Evolutionary conservation across 2,113 vertebrate species (phyloP), one percentile per base, ranked within the genome.

Genomic region (Oncorhynchus clarkii): DNA sequence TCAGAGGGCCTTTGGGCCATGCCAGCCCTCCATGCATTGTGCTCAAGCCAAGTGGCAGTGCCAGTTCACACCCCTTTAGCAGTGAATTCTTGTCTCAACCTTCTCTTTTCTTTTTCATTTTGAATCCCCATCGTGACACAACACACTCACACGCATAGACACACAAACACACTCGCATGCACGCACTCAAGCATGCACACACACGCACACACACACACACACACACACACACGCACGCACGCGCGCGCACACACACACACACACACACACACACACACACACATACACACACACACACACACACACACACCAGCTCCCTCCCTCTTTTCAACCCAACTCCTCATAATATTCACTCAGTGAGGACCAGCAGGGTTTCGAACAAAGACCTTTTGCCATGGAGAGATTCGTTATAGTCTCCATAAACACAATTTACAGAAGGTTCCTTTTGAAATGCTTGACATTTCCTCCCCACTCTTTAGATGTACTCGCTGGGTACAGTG

Each of bases 391-490:
- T 91, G 79, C 86, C 86, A 59, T 73, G 85, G 89, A 90, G 90
- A 92, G 90, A 93, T 92, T 93, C 48, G 80, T 92, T 90, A 90
- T 90, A 89, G 93, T 92, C 89, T 82, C 92, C 60, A 6, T 93
- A 92, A 89, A 88, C 89, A 89, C 91, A 93, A 93, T 95, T 95
- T 95, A 95, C 90, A 88, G 92, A 92, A 88, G 90, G 85, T 93
- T 90, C 88, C 94, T 93, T 95, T 93, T 91, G 86, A 95, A 93
- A 95, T 91, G 90, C 94, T 93, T 95, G 95, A 94, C 95, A 95
- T 95, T 96, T 95, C 93, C 91, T 93, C 92, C 91, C 92, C 89
- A 90, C 91, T 94, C 93, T 93, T 95, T 93, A 93, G 94, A 92
- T 94, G 92, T 93, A 92, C 92, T 93, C 86, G 75, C 85, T 77